Base-by-base conservation (phyloP, 2,797 vertebrate genomes). In the Cyprinella venusta region DNA sequence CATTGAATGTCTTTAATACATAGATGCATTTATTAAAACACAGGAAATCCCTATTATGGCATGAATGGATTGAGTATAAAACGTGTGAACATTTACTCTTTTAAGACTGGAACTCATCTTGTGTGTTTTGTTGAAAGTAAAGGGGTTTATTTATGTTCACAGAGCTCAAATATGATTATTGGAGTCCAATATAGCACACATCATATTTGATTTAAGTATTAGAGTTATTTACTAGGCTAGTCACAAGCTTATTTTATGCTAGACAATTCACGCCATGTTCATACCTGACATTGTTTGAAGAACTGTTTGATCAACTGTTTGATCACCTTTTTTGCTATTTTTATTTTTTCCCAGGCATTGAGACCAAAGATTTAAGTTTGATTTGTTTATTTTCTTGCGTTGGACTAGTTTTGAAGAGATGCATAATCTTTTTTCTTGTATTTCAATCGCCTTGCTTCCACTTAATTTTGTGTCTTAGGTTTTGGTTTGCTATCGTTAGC, bases 1-100 rank as follows among this genome's bases (percentile, higher is more conserved):
- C 93, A 93, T 93, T 96, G 95, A 96, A 96, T 96, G 95, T 96
- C 92, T 94, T 94, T 93, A 92, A 89, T 86, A 86, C 90, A 92
- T 91, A 93, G 89, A 91, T 90, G 92, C 91, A 86, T 93, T 91
- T 93, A 93, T 93, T 81, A 89, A 87, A 90, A 77, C 82, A 91
- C 89, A 91, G 87, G 86, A 90, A 83, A 90, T 91, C 89, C 87
- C 85, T 89, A 90, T 88, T 85, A 86, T 84, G 89, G 89, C 89
- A 89, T 86, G 86, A 89, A 85, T 36, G 63, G 76, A 76, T 84
- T 65, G 80, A 81, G 77, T 84, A 79, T 86, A 85, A 91, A 89
- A 79, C 83, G 64, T 92, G 90, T 89, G 89, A 89, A 91, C 89
- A 87, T 86, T 91, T 90, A 24, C 84, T 90, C 91, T 16, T 16